A percentile compares a stretch with the other conserved stretches of the same genome.
Conservation (phyloP, 1,140 invertebrate genomes). For the Pseudomyrmex pallidus region DNA sequence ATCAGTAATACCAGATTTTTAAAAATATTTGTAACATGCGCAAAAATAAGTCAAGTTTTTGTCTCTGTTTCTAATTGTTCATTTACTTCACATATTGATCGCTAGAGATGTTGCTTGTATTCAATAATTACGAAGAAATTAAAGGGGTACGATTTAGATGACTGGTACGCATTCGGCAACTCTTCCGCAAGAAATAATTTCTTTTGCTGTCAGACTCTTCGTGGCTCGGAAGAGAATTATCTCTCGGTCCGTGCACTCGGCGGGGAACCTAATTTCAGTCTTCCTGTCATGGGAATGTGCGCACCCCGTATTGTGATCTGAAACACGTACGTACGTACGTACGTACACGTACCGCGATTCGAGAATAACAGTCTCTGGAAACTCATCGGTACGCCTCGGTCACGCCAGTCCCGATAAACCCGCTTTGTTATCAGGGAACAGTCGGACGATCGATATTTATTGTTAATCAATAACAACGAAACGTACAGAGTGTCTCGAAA, state of each 20-base stretch:
- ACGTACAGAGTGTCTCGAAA: background rate
- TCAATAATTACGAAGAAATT: no score
- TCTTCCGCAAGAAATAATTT: slow-evolving; percentile 35
- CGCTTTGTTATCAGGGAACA: background rate
- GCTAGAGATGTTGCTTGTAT: no score
- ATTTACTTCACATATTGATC: no score
- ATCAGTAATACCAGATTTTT: no score
- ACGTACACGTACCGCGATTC: slow-evolving; percentile 28
- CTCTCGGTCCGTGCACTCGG: slow-evolving; percentile 75
- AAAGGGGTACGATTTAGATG: no score
- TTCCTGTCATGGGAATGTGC: slow-evolving; percentile 74
- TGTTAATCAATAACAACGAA: slow-evolving; percentile 8
- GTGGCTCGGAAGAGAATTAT: slow-evolving; percentile 69
- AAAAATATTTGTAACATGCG: no score
- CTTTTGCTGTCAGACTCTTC: slow-evolving; percentile 56
- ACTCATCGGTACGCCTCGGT: slow-evolving; percentile 28
- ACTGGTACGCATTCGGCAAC: slow-evolving; percentile 32
- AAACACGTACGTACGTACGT: slow-evolving; percentile 27
- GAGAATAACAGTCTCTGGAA: slow-evolving; percentile 23
- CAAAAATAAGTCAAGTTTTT: no score
- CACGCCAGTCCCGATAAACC: background rate
- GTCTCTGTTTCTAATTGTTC: no score
- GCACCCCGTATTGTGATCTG: slow-evolving; percentile 62
- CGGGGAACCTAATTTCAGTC: slow-evolving; percentile 76
- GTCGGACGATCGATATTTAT: slow-evolving; percentile 5